Evolutionary conservation across 2,888 invertebrate genomes (phyloP).

Genomic region (Chloroclystis v-ata): DNA sequence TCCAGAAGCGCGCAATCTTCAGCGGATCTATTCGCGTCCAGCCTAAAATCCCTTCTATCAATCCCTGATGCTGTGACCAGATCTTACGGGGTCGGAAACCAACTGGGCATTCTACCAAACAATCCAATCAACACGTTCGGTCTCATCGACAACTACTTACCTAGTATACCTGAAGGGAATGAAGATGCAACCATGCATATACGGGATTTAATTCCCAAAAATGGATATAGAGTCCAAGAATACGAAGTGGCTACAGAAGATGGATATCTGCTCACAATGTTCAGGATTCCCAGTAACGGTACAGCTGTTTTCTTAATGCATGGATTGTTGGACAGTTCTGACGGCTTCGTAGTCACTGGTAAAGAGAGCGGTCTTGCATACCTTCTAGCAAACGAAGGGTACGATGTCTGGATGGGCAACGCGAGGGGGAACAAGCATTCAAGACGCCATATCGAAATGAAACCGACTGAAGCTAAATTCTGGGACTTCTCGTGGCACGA

Average conservation of each 20-base stretch:
- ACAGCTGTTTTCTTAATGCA: conserved; percentile 57
- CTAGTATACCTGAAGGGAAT: conserved; percentile 35
- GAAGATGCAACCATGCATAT: conserved; percentile 46
- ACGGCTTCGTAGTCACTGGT: conserved; percentile 55
- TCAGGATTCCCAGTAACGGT: conserved; percentile 50
- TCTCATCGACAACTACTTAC: conserved; percentile 32
- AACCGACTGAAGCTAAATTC: conserved; percentile 62
- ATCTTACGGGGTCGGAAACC: conserved; percentile 26
- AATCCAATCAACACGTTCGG: conserved; percentile 36
- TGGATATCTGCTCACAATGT: conserved; percentile 47
- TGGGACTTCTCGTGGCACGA: conserved; percentile 90
- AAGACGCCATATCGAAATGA: conserved; percentile 65
- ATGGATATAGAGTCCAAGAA: conserved; percentile 45
- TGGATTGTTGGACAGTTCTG: conserved; percentile 54
- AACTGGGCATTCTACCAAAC: conserved; percentile 30
- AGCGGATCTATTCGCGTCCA: conserved; percentile 33
- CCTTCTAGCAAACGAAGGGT: conserved; percentile 78
- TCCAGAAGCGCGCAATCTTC: conserved; percentile 26
- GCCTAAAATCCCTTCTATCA: conserved; percentile 29
- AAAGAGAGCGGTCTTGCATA: conserved; percentile 54
- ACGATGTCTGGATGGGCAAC: conserved; percentile 89
- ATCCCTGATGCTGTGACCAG: conserved; percentile 36
- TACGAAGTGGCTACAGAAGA: conserved; percentile 50
- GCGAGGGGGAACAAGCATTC: conserved; percentile 85
- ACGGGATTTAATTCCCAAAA: conserved; percentile 42